Conservation (phyloP, 2,888 invertebrate genomes). For the Melieria crassipennis region DNA sequence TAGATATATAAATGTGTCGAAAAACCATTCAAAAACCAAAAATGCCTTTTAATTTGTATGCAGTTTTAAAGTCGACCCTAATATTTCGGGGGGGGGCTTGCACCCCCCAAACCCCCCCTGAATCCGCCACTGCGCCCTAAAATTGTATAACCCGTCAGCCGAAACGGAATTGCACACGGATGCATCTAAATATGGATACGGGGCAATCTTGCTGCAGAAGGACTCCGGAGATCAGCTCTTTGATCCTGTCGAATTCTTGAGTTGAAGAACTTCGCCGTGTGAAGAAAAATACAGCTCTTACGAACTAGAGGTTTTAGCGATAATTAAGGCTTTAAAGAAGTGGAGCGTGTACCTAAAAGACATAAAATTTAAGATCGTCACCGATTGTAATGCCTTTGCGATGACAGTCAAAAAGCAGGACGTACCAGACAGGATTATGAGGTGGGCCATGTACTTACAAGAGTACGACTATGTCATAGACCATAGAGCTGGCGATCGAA, state of each 20-base stretch:
- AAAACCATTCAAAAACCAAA: too few relatives aligned
- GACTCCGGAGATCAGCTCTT: slow-evolving; percentile 9
- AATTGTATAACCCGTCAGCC: slow-evolving; percentile 37
- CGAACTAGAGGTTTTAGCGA: slow-evolving; percentile 43
- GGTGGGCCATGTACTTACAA: slow-evolving; percentile 1
- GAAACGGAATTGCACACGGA: slow-evolving; percentile 38
- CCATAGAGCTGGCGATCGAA: slow-evolving; percentile 3
- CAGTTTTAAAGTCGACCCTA: too few relatives aligned
- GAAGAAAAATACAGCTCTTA: slow-evolving; percentile 43
- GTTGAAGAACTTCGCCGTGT: slow-evolving; percentile 35
- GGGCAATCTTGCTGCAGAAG: slow-evolving; percentile 29
- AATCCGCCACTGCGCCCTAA: slow-evolving; percentile 30
- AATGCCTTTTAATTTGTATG: too few relatives aligned
- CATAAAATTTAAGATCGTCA: slow-evolving; percentile 13
- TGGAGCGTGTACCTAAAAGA: slow-evolving; percentile 52
- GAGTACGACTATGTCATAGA: slow-evolving; percentile 2
- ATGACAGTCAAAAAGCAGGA: slow-evolving; percentile 50
- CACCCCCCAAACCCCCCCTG: too few relatives aligned
- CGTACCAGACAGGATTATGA: slow-evolving; percentile 29
- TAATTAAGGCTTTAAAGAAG: slow-evolving; percentile 40
- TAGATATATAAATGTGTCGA: too few relatives aligned
- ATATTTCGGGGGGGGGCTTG: too few relatives aligned
- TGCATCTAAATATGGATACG: slow-evolving; percentile 39
- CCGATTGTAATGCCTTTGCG: background rate
- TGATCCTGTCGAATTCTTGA: slow-evolving; percentile 26